Evolutionary conservation across 2,797 vertebrate species (phyloP), one percentile per base, ranked within the genome.

Genomic region (Rousettus madagascariensis): DNA sequence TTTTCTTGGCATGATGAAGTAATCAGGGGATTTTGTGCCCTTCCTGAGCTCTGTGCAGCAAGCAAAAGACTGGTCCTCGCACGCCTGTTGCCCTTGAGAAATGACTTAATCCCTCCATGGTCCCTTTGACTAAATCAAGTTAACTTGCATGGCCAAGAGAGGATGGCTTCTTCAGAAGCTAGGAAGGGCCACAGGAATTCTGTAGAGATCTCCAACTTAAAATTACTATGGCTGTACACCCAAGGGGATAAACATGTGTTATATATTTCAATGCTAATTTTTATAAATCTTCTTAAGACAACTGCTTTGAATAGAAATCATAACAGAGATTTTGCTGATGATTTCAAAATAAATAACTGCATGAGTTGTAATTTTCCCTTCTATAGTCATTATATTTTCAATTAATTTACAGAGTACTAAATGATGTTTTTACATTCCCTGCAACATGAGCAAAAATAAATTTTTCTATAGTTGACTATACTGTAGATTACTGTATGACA

Each of bases 1-100:
- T 98, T 98, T 97, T 0, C 49, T 96, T 93, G 97, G 98, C 97
- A 96, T 98, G 98, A 98, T 97, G 6, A 69, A 97, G 96, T 97
- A 97, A 97, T 97, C 95, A 95, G 94, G 79, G 90, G 77, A 96
- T 91, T 77, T 19, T 95, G 83, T 85, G 16, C 17, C n/a, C 63
- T 68, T 53, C 57, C 84, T 86, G 72, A 91, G 96, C 94, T 95
- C 88, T 82, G 49, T 53, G 46, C 46, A 95, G 80, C 53, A 86
- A 57, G 92, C 86, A 78, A 59, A 96, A 89, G 68, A 82, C 0
- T 17, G 95, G 90, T 55, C 80, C 87, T 2, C 3, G 61, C 33
- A 12, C 36, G 85, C 66, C 97, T 92, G 57, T 61, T 9, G 3
- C 74, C 95, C 68, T 12, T 6, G 71, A 91, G 89, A 94, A 92